Percentiles rank a stretch among this genome's conserved stretches.
These are phyloP conservation scores for Lordiphosa andalusiaca DNA, from an alignment of 2,888 invertebrate genomes.

Conservation along the genomic window DNA sequence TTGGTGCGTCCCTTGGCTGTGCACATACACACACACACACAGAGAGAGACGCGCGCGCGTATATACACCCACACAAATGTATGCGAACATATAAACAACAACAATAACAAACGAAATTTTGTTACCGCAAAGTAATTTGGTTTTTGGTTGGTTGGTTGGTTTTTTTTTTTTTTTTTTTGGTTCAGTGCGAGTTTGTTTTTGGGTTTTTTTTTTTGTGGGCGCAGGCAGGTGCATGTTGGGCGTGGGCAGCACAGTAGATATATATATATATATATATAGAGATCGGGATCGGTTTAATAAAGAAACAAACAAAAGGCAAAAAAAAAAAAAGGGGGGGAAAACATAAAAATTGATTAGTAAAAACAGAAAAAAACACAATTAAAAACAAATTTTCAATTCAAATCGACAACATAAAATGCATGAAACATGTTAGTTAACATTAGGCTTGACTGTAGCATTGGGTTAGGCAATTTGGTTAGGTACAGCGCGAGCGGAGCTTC, in stretches of 20 bases:
- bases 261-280: constrained; percentile 18
- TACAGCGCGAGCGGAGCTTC: neutral
- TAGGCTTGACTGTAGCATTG: too few species aligned
- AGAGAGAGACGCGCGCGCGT: constrained; percentile 21
- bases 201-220: constrained; percentile 35
- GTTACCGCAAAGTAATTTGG: constrained; percentile 59
- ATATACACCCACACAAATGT: constrained; percentile 21
- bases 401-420: constrained; percentile 41
- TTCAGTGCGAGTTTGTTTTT: constrained; percentile 30
- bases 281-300: constrained; percentile 82
- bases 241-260: constrained; percentile 50
- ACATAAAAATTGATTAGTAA: constrained; percentile 71
- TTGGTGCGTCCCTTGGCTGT: constrained; percentile 99
- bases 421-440: constrained; percentile 31
- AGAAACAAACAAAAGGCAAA: constrained; percentile 32
- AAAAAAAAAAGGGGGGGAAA: constrained; percentile 56
- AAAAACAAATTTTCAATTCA: constrained; percentile 21
- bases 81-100: constrained; percentile 60
- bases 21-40: constrained; percentile 25
- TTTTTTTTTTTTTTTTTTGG: constrained; percentile 35
- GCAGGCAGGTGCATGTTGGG: constrained; percentile 62
- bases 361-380: constrained; percentile 51
- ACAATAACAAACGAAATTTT: constrained; percentile 66
- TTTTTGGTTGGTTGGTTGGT: constrained; percentile 34
- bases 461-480: constrained; percentile 7